phyloP scores from a whole-genome alignment of 2,113 vertebrate genomes.

The Bubo scandiacus region DNA sequence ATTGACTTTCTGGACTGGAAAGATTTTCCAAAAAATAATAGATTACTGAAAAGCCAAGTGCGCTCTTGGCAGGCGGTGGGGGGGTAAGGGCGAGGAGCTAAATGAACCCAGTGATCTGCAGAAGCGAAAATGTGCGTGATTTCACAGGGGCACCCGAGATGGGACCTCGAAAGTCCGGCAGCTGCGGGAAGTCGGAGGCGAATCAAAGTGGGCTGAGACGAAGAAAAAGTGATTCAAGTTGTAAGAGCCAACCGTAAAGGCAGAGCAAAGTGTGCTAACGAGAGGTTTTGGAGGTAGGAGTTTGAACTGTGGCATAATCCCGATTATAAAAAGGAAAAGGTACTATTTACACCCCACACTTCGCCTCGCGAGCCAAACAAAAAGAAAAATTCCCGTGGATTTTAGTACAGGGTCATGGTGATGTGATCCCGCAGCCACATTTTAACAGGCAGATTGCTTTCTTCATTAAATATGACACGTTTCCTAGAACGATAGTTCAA shows the following conservation, averaged over 20 bases:
- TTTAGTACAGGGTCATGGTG: neutral
- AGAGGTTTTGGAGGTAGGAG: neutral
- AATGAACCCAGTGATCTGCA: neutral
- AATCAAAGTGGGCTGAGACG: neutral
- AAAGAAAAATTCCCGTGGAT: neutral
- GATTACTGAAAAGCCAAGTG: constrained; percentile 13
- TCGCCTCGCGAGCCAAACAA: neutral
- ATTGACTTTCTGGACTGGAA: constrained; percentile 43
- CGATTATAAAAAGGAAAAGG: neutral
- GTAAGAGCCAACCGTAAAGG: neutral
- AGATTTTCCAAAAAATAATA: constrained; percentile 57
- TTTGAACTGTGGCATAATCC: neutral
- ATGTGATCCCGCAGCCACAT: neutral
- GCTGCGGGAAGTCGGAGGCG: neutral
- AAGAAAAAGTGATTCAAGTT: constrained; percentile 33
- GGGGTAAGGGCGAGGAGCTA: neutral
- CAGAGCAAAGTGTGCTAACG: neutral
- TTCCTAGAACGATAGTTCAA: neutral
- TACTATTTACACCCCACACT: neutral
- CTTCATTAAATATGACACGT: constrained; percentile 10
- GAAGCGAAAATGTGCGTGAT: neutral
- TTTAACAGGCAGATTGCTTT: neutral
- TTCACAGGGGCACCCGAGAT: neutral
- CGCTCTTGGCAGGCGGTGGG: neutral
- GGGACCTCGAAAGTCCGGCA: neutral